Evolutionary conservation across 2,797 vertebrate genomes (phyloP).

Genomic region (Coreius guichenoti): DNA sequence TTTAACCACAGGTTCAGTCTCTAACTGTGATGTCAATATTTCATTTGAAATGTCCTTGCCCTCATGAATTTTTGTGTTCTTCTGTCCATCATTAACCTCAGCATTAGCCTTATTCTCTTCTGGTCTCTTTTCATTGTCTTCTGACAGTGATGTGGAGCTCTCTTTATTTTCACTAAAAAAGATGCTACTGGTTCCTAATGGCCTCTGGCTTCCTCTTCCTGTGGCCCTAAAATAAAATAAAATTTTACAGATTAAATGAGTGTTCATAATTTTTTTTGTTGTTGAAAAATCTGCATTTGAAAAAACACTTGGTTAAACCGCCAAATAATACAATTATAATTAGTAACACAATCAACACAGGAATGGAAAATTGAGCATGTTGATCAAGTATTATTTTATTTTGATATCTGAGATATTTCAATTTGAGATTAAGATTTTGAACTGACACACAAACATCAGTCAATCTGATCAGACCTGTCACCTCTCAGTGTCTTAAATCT

Average conservation of each 20-base stretch:
- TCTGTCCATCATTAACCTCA: conserved; percentile 33
- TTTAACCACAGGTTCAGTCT: conserved; percentile 35
- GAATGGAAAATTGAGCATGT: not conserved
- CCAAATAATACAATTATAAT: not conserved
- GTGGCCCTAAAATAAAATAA: conserved; percentile 20
- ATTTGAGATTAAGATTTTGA: not conserved
- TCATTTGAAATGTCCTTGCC: not conserved
- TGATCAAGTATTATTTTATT: not conserved
- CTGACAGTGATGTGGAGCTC: not conserved
- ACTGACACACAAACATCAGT: not conserved
- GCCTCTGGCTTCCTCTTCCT: not conserved
- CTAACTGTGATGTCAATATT: not conserved
- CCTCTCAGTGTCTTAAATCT: not conserved
- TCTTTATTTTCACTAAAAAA: conserved; percentile 39
- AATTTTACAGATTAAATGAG: conserved; percentile 20
- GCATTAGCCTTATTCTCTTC: not conserved
- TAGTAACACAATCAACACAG: not conserved
- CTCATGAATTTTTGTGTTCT: not conserved
- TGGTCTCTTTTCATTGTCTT: conserved; percentile 17
- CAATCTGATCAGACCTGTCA: not conserved
- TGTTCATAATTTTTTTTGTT: not conserved
- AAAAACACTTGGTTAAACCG: not conserved
- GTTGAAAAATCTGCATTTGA: no score
- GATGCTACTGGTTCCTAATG: conserved; percentile 30
- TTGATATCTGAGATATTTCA: not conserved